Conservation (phyloP, 2,113 vertebrate genomes). For the Pipra filicauda region DNA sequence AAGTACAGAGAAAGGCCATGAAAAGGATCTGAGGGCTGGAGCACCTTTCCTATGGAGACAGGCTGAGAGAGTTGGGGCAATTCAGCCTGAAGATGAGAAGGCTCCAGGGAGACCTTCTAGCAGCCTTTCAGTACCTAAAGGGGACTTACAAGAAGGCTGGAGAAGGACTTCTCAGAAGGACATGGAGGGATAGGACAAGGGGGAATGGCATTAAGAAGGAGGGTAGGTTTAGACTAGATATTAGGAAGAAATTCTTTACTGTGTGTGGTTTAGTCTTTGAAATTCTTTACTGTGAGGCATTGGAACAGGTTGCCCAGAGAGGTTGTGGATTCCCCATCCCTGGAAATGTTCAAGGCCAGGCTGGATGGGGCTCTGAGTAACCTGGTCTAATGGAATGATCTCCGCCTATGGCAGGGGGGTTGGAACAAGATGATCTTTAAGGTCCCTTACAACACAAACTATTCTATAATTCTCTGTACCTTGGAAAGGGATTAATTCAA, state of each 20-base stretch:
- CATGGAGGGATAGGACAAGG: neutral
- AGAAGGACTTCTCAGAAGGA: neutral
- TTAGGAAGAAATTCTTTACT: neutral
- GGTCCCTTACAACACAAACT: fast-evolving
- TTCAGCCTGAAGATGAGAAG: neutral
- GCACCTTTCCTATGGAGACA: neutral
- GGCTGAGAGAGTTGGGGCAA: neutral
- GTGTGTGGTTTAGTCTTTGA: neutral
- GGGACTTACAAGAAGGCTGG: neutral
- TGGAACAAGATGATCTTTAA: neutral
- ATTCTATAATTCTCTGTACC: neutral
- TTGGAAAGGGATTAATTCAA: neutral
- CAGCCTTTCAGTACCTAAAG: neutral
- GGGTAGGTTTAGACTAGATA: neutral
- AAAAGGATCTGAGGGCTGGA: neutral
- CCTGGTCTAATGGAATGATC: fast-evolving
- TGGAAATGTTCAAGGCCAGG: neutral
- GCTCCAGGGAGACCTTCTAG: neutral
- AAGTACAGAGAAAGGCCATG: neutral
- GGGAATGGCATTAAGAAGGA: neutral
- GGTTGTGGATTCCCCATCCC: fast-evolving
- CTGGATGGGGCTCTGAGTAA: neutral
- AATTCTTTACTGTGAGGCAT: neutral
- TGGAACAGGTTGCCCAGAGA: neutral
- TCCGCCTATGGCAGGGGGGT: neutral